Conservation (phyloP, 1,140 invertebrate species). For the Brachionus koreanus region DNA sequence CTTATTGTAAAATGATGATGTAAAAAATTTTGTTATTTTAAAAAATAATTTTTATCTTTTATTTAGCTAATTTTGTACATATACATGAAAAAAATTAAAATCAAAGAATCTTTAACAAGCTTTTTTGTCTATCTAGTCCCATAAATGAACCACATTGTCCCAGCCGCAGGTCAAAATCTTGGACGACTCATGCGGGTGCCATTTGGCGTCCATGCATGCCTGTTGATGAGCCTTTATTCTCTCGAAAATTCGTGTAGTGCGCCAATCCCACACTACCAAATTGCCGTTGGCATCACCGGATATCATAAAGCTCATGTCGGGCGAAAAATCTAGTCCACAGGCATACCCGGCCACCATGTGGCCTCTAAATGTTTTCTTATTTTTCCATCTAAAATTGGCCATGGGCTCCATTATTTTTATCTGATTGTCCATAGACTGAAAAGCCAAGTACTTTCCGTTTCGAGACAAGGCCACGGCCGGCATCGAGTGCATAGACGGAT, state of each 20-base stretch:
- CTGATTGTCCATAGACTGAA: constrained; percentile 99
- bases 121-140: constrained; percentile 63
- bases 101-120: background rate
- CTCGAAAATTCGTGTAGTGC: constrained; percentile 91
- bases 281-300: constrained; percentile 99
- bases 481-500: constrained; percentile 98
- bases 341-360: constrained; percentile 99
- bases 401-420: constrained; percentile 94
- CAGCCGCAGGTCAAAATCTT: constrained; percentile 92
- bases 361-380: constrained; percentile 94
- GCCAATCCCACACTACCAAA: constrained; percentile 99
- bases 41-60: background rate
- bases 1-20: too few relatives aligned
- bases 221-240: constrained; percentile 99
- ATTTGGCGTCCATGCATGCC: constrained; percentile 86
- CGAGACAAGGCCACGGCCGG: constrained; percentile 87
- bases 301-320: constrained; percentile 96
- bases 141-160: constrained; percentile 97
- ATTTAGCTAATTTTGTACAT: background rate
- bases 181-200: constrained; percentile 98
- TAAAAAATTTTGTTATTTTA: too few relatives aligned
- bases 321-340: constrained; percentile 92
- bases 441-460: constrained; percentile 97
- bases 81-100: background rate
- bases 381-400: constrained; percentile 92